Conservation (phyloP, 2,888 invertebrate species). For the Urechis unicinctus region DNA sequence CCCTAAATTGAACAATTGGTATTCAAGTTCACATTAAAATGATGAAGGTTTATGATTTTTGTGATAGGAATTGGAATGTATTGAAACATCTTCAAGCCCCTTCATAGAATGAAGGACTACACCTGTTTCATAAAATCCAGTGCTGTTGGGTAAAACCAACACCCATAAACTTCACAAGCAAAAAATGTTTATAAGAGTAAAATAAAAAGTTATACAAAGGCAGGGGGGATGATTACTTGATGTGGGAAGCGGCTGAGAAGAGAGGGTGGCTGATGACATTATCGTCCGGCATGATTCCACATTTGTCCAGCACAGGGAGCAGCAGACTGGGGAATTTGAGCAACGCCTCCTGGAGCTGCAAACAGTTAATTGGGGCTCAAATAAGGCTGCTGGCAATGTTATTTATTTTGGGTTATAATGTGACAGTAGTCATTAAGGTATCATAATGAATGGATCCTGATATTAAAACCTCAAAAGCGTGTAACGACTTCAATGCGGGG, state of each 20-base stretch:
- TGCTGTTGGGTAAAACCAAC: neutral
- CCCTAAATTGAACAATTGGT: too few relatives aligned
- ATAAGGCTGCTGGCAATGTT: too few relatives aligned
- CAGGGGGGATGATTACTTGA: too few relatives aligned
- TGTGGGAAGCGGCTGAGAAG: constrained; percentile 51
- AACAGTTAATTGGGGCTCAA: too few relatives aligned
- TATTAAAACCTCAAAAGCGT: too few relatives aligned
- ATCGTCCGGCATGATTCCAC: constrained; percentile 65
- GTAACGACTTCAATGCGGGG: too few relatives aligned
- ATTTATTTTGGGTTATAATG: too few relatives aligned
- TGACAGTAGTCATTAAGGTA: too few relatives aligned
- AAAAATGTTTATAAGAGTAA: neutral
- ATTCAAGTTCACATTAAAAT: too few relatives aligned
- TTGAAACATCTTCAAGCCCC: neutral
- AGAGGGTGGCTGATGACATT: constrained; percentile 57
- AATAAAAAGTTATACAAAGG: too few relatives aligned
- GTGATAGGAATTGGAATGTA: neutral
- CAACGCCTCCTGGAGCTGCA: constrained; percentile 66
- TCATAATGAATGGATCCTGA: too few relatives aligned
- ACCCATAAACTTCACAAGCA: neutral
- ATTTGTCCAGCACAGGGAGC: constrained; percentile 67
- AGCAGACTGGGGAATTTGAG: constrained; percentile 77
- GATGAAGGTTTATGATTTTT: neutral
- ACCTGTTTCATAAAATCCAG: neutral
- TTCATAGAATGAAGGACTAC: neutral